These are phyloP conservation scores for Myripristis jacobus DNA, from an alignment of 2,797 vertebrate species.

Conservation along the genomic window DNA sequence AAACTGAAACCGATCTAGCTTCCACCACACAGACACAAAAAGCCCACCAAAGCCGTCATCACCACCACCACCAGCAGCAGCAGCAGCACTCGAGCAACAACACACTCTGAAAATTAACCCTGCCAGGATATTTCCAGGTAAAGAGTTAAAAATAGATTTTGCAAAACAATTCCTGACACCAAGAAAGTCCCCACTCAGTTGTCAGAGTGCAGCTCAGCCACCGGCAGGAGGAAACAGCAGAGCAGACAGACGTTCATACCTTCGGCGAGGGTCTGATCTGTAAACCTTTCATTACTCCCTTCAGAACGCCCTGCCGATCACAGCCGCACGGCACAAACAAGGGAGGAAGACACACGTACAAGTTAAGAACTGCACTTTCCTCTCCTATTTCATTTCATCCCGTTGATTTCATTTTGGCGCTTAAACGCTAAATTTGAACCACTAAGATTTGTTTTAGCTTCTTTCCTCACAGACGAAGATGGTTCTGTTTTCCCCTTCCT, in stretches of 20 bases:
- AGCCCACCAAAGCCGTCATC: not conserved
- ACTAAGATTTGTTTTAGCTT: too few relatives aligned
- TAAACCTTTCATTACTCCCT: conserved; percentile 63
- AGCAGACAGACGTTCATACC: conserved; percentile 40
- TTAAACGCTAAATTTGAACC: too few relatives aligned
- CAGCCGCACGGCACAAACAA: conserved; percentile 48
- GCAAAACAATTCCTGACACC: not conserved
- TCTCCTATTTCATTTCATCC: too few relatives aligned
- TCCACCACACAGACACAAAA: not conserved
- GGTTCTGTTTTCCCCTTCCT: too few relatives aligned
- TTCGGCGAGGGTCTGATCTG: conserved; percentile 62
- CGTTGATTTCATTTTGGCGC: too few relatives aligned
- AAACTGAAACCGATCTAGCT: not conserved
- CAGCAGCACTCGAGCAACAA: too few relatives aligned
- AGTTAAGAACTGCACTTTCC: too few relatives aligned
- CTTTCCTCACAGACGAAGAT: too few relatives aligned
- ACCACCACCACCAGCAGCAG: not conserved
- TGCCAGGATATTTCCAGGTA: not conserved
- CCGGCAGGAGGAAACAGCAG: conserved; percentile 10
- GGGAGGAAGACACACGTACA: not conserved
- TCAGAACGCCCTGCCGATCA: conserved; percentile 58
- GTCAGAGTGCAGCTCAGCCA: not conserved
- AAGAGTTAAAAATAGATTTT: not conserved
- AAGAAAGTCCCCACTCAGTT: not conserved
- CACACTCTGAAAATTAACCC: too few relatives aligned